A percentile compares a stretch with the other conserved stretches of the same genome.
These are phyloP conservation scores for Emydoidea blandingii DNA, from an alignment of 2,797 vertebrate species.

Conservation along the genomic window DNA sequence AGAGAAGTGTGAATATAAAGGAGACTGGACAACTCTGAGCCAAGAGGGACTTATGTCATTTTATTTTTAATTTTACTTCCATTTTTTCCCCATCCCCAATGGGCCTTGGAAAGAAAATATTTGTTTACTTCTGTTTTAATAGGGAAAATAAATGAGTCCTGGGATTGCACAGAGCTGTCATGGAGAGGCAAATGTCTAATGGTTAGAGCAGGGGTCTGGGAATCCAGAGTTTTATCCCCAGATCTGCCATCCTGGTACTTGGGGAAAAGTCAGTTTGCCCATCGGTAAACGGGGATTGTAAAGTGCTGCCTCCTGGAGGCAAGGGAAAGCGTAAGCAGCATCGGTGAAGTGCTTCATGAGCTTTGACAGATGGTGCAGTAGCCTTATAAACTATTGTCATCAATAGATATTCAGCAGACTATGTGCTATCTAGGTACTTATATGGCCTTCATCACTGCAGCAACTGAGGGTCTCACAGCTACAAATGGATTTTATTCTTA, in stretches of 20 bases:
- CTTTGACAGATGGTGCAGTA: slow-evolving; percentile 70
- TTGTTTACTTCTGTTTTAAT: slow-evolving; percentile 77
- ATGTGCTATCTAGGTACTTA: slow-evolving; percentile 69
- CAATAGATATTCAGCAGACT: slow-evolving; percentile 74
- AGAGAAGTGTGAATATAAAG: slow-evolving; percentile 75
- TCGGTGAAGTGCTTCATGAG: slow-evolving; percentile 65
- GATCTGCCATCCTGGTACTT: slow-evolving; percentile 71
- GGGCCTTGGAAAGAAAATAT: slow-evolving; percentile 64
- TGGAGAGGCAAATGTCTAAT: slow-evolving; percentile 62
- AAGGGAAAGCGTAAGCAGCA: slow-evolving; percentile 58
- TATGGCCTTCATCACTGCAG: slow-evolving; percentile 58
- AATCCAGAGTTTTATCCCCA: slow-evolving; percentile 62
- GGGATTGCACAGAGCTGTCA: slow-evolving; percentile 75
- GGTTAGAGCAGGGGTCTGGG: not conserved
- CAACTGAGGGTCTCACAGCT: slow-evolving; percentile 58
- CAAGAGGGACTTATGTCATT: slow-evolving; percentile 70
- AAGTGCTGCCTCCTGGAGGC: slow-evolving; percentile 64
- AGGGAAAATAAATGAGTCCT: slow-evolving; percentile 76
- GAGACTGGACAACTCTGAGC: slow-evolving; percentile 68
- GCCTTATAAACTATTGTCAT: slow-evolving; percentile 67
- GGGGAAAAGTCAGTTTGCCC: slow-evolving; percentile 72
- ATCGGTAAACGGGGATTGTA: slow-evolving; percentile 78
- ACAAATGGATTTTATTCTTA: slow-evolving; percentile 24
- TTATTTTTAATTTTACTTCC: slow-evolving; percentile 79
- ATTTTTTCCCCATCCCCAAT: slow-evolving; percentile 62